Conservation (phyloP, 2,113 vertebrate species). For the Tympanuchus pallidicinctus region DNA sequence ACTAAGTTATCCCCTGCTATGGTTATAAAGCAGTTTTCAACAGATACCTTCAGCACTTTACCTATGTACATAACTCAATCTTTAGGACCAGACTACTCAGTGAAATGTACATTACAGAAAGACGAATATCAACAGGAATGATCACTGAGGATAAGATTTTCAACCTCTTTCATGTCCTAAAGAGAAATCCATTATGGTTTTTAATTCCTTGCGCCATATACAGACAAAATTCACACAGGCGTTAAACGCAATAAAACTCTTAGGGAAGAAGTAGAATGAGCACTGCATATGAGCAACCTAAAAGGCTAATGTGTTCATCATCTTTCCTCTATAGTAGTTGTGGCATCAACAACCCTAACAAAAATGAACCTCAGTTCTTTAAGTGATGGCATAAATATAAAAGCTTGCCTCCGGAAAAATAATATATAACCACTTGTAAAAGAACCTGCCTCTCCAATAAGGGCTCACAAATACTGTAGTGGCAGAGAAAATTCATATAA, state of each 20-base stretch:
- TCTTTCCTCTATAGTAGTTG: background rate
- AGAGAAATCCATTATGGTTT: constrained; percentile 45
- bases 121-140: background rate
- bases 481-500: background rate
- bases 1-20: background rate
- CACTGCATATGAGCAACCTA: constrained; percentile 29
- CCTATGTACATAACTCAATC: background rate
- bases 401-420: constrained; percentile 21
- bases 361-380: background rate
- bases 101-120: background rate
- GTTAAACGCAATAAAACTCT: constrained; percentile 31
- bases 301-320: constrained; percentile 7
- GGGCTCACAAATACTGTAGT: background rate
- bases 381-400: constrained; percentile 4
- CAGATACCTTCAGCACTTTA: constrained; percentile 1
- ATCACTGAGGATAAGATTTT: background rate
- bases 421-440: background rate
- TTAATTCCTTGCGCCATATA: constrained; percentile 9
- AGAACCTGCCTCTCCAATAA: background rate
- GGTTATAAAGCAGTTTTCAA: background rate
- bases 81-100: background rate
- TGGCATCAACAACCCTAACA: background rate
- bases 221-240: constrained; percentile 19
- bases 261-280: background rate
- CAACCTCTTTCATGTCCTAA: constrained; percentile 13